Evolutionary conservation across 1,140 invertebrate species (phyloP).

Genomic region (Heliconius hermathena): DNA sequence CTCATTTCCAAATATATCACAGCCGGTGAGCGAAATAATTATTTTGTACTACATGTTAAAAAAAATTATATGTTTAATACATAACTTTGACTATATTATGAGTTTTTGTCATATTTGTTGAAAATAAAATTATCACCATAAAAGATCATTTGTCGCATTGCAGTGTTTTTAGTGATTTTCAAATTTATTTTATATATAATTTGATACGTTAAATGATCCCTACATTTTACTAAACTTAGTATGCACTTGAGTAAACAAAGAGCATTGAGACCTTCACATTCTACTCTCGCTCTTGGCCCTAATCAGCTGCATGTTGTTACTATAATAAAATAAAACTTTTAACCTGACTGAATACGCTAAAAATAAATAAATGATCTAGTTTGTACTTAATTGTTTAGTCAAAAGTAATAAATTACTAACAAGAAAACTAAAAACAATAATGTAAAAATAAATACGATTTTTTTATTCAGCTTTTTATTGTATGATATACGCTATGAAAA

Average conservation of each 20-base stretch:
- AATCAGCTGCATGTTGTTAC: not conserved
- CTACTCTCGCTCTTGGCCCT: not conserved
- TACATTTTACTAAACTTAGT: not conserved
- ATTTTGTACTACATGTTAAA: not conserved
- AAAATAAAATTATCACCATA: not conserved
- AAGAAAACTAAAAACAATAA: not conserved
- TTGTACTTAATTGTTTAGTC: not conserved
- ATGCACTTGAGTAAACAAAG: not conserved
- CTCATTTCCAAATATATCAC: conserved; percentile 75
- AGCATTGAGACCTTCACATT: not conserved
- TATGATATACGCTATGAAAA: no score
- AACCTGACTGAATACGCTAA: not conserved
- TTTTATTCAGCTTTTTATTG: no score
- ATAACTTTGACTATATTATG: not conserved
- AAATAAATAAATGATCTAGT: not conserved
- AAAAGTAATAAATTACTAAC: not conserved
- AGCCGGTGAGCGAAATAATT: conserved; percentile 71
- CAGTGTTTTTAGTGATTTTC: not conserved
- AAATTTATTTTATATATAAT: not conserved
- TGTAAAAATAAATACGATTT: not conserved
- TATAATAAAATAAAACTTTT: not conserved
- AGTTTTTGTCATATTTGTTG: not conserved
- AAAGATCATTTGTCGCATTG: not conserved
- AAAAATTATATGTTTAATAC: conserved; percentile 18
- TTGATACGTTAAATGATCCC: no score